These are phyloP conservation scores for Holacanthella duospinosa DNA, from an alignment of 2,888 invertebrate species.

Conservation along the genomic window DNA sequence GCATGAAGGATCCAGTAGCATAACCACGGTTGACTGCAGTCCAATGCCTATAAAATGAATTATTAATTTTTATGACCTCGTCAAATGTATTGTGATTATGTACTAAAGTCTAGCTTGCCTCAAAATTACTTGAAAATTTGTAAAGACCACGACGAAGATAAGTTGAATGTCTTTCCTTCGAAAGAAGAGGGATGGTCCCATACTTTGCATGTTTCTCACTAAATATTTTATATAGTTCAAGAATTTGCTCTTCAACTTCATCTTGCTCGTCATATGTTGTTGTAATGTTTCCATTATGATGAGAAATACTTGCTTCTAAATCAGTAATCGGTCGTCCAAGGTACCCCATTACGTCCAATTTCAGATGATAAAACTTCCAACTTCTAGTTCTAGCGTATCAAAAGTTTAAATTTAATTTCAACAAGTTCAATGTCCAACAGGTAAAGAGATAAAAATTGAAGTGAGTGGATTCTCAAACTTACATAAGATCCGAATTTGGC, in stretches of 20 bases:
- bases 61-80: neutral
- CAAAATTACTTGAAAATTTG: slow-evolving; percentile 58
- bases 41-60: slow-evolving; percentile 53
- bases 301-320: slow-evolving; percentile 11
- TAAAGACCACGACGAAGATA: slow-evolving; percentile 59
- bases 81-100: neutral
- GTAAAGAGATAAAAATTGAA: no score
- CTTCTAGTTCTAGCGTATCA: no score
- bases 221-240: slow-evolving; percentile 46
- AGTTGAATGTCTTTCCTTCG: slow-evolving; percentile 53
- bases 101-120: slow-evolving; percentile 43
- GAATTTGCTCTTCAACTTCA: slow-evolving; percentile 50
- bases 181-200: slow-evolving; percentile 50
- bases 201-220: slow-evolving; percentile 46
- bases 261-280: slow-evolving; percentile 51
- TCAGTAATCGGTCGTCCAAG: neutral
- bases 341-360: no score
- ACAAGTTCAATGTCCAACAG: no score
- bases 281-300: slow-evolving; percentile 40
- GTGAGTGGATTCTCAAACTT: no score
- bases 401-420: no score
- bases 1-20: slow-evolving; percentile 95
- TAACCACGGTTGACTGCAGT: slow-evolving; percentile 93
- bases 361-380: no score
- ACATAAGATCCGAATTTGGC: no score